Base-by-base conservation (phyloP, 2,888 invertebrate genomes). In the Pseudococcus longispinus region DNA sequence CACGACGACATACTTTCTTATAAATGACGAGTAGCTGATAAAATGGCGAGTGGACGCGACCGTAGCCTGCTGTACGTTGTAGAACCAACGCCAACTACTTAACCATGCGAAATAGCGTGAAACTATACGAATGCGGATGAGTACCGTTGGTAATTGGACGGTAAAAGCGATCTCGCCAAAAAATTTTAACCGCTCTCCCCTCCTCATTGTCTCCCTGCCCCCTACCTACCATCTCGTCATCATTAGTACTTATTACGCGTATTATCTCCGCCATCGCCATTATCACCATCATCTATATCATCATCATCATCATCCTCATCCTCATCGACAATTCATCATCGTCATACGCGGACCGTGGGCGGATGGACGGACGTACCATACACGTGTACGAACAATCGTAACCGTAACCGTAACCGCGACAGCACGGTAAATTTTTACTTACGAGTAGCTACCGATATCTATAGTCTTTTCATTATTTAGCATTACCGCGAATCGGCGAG, bases 131-230 rank as follows among this genome's bases (percentile, higher is more conserved):
- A 37, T 74, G 32, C 32, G 42, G 42, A 80, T 80, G 42, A 80
- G 42, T 80, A 20, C 42, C 77, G 77, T 80, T 42, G 77, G 77
- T 80, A 80, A 80, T 80, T 80, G 29, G 77, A 80, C 77, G 77
- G 42, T 80, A 80, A 80, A 80, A 42, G 42, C 42, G 23, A 9
- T 80, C 77, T 37, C 77, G 77, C 77, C 77, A 80, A 42, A 74
- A 37, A 37, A 23, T 60, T 60, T 60, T 9, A 60, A 60, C 60
- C 8, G 44, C 13, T 9, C 15, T 1, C 44, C 13, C 15, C 15
- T 4, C 44, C 15, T 8, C 37, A 8, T 8, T 37, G 5, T 4
- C 37, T 8, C 2, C 13, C 2, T 3, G 11, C 44, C 44, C 0
- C 44, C 3, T 46, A 2, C 9, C 44, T 1, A 11, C 44, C 1